Evolutionary conservation across 2,888 invertebrate species (phyloP), one percentile per base, ranked within the genome.

Genomic region (Phymatocera aterrima): DNA sequence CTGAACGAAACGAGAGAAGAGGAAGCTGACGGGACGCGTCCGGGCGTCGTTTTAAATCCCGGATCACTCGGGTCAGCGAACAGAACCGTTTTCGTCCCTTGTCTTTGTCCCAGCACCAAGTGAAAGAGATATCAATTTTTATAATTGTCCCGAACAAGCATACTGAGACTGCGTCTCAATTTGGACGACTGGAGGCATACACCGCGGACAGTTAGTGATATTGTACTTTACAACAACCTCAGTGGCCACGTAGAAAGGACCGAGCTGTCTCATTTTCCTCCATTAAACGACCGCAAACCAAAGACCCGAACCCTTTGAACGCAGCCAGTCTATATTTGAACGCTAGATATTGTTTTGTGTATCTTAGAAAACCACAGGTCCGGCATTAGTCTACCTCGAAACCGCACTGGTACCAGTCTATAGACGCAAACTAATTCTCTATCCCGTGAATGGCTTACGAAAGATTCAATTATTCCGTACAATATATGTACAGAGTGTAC

Each of bases 271-370:
- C 75, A 51, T 75, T 54, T 75, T 75, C 75, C 18, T 75, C 72
- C 46, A 57, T 57, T 60, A 75, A 75, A 75, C 40, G 43, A 78
- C 78, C 78, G 61, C 78, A 78, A 78, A 37, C 78, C 78, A 78
- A 78, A 78, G 78, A 78, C 78, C 78, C 57, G 40, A 78, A 78
- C 61, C 74, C 74, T 57, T 61, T 70, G 78, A 78, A 74, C 78
- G 78, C 31, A 57, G 34, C 54, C 68, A 68, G 79, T 79, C 83
- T 80, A 78, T 79, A 83, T 84, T 84, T 84, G 83, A 86, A 85
- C 82, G 83, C 83, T 84, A 78, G 80, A 82, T 86, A 87, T 86
- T 87, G 88, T 88, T 89, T 89, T 88, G 88, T 82, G 83, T 84
- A 82, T 86, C 87, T 88, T 85, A 82, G 82, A 82, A 83, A 84